These are phyloP conservation scores for Brachypodius melanocephalos DNA, from an alignment of 2,113 vertebrate genomes.

Conservation along the genomic window DNA sequence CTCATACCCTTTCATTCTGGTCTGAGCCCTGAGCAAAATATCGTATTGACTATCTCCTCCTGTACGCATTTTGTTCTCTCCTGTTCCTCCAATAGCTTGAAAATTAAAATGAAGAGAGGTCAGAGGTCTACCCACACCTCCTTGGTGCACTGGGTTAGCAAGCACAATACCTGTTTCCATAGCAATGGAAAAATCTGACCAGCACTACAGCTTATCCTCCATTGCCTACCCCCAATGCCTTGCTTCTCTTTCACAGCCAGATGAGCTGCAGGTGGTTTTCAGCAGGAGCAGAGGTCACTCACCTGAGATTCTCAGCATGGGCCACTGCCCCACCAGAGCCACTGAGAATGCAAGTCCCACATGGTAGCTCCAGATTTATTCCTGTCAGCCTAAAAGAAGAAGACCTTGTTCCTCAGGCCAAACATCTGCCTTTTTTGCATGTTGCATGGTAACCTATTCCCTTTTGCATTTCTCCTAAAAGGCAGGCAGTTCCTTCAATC, in stretches of 20 bases:
- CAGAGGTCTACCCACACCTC: neutral
- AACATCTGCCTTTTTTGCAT: rapidly evolving
- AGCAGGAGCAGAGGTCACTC: neutral
- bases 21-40: neutral
- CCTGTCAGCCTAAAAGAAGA: neutral
- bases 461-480: neutral
- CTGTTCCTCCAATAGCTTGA: neutral
- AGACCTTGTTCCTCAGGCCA: neutral
- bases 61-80: neutral
- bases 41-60: neutral
- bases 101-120: neutral
- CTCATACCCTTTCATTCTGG: neutral
- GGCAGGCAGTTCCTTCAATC: neutral
- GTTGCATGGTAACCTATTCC: neutral
- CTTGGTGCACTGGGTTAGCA: neutral
- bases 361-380: neutral
- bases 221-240: neutral
- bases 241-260: neutral
- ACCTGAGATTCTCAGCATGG: neutral
- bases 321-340: neutral
- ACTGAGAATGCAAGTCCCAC: neutral
- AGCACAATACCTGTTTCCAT: neutral
- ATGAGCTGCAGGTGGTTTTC: neutral
- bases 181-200: neutral
- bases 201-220: neutral